Percentiles rank a stretch among this genome's conserved stretches.
phyloP scores from a whole-genome alignment of 2,888 invertebrate species.

The Caenorhabditis becei region DNA sequence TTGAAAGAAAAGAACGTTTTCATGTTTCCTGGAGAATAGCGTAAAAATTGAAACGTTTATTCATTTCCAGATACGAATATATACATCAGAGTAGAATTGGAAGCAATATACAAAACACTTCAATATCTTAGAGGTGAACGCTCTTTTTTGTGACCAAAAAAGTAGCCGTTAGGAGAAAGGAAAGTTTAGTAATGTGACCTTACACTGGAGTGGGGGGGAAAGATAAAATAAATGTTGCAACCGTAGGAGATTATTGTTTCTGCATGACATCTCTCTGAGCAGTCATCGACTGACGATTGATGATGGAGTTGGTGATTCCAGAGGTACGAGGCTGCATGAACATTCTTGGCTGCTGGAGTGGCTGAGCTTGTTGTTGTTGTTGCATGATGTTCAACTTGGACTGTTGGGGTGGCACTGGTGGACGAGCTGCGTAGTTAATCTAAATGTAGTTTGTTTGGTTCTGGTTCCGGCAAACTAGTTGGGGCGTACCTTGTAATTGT shows the following conservation, averaged over 20 bases:
- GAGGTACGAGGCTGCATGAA: conserved; percentile 39
- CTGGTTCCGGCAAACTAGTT: neutral
- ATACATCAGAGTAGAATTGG: neutral
- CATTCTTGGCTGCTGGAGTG: conserved; percentile 35
- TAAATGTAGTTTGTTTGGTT: neutral
- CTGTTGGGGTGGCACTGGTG: conserved; percentile 52
- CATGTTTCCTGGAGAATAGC: too few relatives aligned
- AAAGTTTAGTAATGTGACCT: conserved; percentile 35
- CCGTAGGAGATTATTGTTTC: conserved; percentile 36
- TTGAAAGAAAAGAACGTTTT: too few relatives aligned
- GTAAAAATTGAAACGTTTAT: too few relatives aligned
- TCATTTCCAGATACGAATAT: neutral
- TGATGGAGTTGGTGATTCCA: conserved; percentile 50
- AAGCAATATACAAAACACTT: conserved; percentile 11
- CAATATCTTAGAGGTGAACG: conserved; percentile 32
- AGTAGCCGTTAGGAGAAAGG: conserved; percentile 33
- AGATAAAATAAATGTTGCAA: neutral
- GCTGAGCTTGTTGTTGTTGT: conserved; percentile 19
- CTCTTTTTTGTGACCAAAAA: conserved; percentile 59
- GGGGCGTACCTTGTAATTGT: conserved; percentile 52
- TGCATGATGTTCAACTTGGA: conserved; percentile 18
- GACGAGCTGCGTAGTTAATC: conserved; percentile 49
- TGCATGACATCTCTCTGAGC: conserved; percentile 45
- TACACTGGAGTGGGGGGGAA: conserved; percentile 27
- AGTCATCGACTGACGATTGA: conserved; percentile 38